Evolutionary conservation across 2,113 vertebrate genomes (phyloP), one percentile per base, ranked within the genome.

Genomic region (Synodontis membranacea): DNA sequence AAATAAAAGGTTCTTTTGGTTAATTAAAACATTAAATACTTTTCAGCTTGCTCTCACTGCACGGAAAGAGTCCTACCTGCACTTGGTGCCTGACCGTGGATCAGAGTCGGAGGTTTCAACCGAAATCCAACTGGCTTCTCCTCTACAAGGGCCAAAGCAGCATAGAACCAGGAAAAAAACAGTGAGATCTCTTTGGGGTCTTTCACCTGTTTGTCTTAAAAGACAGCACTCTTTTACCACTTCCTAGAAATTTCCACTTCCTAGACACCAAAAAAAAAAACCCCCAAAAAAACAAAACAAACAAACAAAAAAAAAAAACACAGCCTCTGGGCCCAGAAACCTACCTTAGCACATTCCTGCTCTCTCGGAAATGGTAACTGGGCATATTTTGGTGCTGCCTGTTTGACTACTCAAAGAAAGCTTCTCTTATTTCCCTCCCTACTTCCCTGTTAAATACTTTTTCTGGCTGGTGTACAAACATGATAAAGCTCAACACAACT

Each of bases 41-140:
- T 72, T 72, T 23, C 7, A 23, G 6, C 23, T 46, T 31, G 11
- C 25, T 19, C 25, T 50, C 74, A 48, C 12, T 76, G 72, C 72
- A 79, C 31, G 75, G 85, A 89, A 74, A 50, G 81, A 84, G 54
- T 92, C 96, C 90, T 92, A 99, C 98, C 98, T 94, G 98, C 97
- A 88, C 98, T 99, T 25, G 98, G 98, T 5, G 98, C 98, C 91
- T 99, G 97, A 83, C 98, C 98, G 52, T 99, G 98, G 91, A 99
- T 99, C 74, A 99, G 95, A 34, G 96, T 99, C 0, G 98, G 98
- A 0, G 98, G 98, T 92, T 99, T 99, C 93, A 99, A 94, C 79
- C 98, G 95, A 93, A 99, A 99, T 62, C 97, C 97, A 46, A 97
- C 94, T 62, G 96, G 97, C 94, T 99, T 99, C 76, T 99, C 98